phyloP scores from a whole-genome alignment of 2,888 invertebrate species.

The Catocala fraxini region DNA sequence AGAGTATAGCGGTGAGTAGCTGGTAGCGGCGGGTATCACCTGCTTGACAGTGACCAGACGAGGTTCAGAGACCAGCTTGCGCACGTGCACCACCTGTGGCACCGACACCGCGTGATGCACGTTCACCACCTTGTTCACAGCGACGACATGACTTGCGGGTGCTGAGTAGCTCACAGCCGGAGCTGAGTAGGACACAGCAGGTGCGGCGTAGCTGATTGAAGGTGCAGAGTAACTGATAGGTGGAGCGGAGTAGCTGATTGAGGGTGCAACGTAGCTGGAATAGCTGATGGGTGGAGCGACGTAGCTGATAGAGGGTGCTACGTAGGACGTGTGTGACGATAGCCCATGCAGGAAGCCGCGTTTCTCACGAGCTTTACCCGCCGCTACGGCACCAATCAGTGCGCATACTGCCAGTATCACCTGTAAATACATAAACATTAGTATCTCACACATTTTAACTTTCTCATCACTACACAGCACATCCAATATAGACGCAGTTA shows the following conservation, averaged over 20 bases:
- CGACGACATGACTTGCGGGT: neutral
- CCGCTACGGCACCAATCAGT: slow-evolving; percentile 29
- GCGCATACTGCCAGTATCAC: slow-evolving; percentile 19
- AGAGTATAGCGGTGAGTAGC: neutral
- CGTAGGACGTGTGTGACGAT: neutral
- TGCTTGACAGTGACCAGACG: neutral
- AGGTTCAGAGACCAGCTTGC: slow-evolving; percentile 4
- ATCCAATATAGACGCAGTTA: too few species aligned
- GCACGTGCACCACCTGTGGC: slow-evolving; percentile 9
- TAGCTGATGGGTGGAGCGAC: slow-evolving; percentile 19
- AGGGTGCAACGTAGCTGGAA: slow-evolving; percentile 6
- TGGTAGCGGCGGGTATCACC: neutral
- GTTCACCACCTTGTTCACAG: slow-evolving; percentile 9
- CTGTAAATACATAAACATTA: slow-evolving; percentile 1
- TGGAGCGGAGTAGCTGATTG: slow-evolving; percentile 11
- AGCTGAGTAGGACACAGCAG: neutral
- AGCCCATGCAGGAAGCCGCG: slow-evolving; percentile 37
- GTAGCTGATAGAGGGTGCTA: slow-evolving; percentile 8
- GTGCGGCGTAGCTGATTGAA: slow-evolving; percentile 1
- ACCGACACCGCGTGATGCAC: slow-evolving; percentile 3
- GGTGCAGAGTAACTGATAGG: slow-evolving; percentile 2
- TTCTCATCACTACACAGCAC: too few species aligned
- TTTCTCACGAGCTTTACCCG: slow-evolving; percentile 41
- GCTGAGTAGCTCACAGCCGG: slow-evolving; percentile 3
- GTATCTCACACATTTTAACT: neutral